Conservation (phyloP, 1,140 invertebrate genomes). For the Plutomurus gul region DNA sequence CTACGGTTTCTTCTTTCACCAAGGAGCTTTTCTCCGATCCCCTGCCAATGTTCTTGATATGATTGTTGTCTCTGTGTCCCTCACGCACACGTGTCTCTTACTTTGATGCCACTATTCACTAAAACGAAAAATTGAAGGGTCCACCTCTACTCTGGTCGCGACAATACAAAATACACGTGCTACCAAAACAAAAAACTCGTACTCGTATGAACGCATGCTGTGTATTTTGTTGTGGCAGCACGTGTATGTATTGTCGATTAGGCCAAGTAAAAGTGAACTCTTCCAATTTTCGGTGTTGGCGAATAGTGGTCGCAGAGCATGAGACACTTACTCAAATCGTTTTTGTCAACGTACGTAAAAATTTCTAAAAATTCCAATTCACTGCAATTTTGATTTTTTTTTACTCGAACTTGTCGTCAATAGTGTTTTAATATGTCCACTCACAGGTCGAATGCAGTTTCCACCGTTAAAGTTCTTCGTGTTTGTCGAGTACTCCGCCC, state of each 20-base stretch:
- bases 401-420: background rate
- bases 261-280: no score
- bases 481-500: constrained; percentile 96
- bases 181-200: no score
- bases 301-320: no score
- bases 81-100: no score
- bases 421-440: background rate
- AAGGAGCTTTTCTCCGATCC: constrained; percentile 61
- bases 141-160: constrained; percentile 94
- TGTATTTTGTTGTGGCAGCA: no score
- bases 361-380: background rate
- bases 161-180: no score
- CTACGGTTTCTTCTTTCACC: constrained; percentile 55
- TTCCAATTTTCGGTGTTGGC: no score
- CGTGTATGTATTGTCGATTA: no score
- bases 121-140: no score
- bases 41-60: constrained; percentile 98
- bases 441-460: constrained; percentile 89
- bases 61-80: constrained; percentile 94
- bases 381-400: background rate
- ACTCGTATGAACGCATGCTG: no score
- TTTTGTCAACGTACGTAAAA: constrained; percentile 74
- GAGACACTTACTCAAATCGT: no score
- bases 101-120: no score
- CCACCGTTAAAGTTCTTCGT: constrained; percentile 97